A percentile compares a stretch with the other conserved stretches of the same genome.
These are phyloP conservation scores for Premnoplex brunnescens DNA, from an alignment of 2,797 vertebrate species.

Conservation along the genomic window DNA sequence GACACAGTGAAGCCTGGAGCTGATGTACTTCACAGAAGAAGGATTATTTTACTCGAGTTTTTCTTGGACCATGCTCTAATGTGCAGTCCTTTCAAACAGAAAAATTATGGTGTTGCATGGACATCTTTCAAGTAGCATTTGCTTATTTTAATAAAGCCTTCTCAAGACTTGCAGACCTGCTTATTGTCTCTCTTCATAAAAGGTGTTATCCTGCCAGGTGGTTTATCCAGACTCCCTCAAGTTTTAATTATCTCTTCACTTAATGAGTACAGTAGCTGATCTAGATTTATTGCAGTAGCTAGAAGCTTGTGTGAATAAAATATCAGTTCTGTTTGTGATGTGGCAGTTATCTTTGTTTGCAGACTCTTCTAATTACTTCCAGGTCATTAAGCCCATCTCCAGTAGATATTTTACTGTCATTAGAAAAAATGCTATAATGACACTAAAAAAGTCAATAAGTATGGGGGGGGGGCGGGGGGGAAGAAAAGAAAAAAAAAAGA, in stretches of 20 bases:
- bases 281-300: conserved; percentile 62
- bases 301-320: conserved; percentile 62
- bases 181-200: conserved; percentile 12
- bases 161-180: conserved; percentile 5
- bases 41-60: background rate
- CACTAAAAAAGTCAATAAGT: conserved; percentile 44
- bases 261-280: conserved; percentile 62
- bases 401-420: conserved; percentile 69
- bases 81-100: background rate
- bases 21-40: background rate
- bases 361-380: conserved; percentile 73
- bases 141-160: conserved; percentile 13
- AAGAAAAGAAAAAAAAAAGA: background rate
- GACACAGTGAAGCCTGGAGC: background rate
- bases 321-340: conserved; percentile 57
- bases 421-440: conserved; percentile 63
- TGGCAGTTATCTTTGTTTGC: conserved; percentile 70
- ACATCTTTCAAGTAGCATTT: background rate
- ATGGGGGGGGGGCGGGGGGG: background rate
- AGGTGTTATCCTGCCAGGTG: conserved; percentile 36
- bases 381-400: conserved; percentile 71
- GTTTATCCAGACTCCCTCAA: conserved; percentile 34
- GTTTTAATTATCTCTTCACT: conserved; percentile 66
- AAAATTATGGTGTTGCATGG: background rate
- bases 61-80: background rate